These are phyloP conservation scores for Umimayanthus kanabou DNA, from an alignment of 92 coral and sea anemone genomes.

Conservation along the genomic window DNA sequence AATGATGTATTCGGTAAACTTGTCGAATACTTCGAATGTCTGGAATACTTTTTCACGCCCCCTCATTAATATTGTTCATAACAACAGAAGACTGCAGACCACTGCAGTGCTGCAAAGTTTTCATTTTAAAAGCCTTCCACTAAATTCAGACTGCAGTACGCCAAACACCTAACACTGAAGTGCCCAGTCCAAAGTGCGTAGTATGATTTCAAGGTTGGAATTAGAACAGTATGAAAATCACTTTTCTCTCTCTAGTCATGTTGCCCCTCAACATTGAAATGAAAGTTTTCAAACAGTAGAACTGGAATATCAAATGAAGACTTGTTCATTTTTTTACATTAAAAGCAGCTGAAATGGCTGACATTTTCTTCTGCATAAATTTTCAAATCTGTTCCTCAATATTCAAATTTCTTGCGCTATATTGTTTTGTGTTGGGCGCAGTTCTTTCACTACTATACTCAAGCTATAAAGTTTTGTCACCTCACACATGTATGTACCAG, in stretches of 20 bases:
- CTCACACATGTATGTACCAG: not conserved
- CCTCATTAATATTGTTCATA: not conserved
- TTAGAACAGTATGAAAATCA: no score
- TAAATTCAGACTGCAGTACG: not conserved
- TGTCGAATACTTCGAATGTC: constrained; percentile 5
- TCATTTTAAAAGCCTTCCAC: not conserved
- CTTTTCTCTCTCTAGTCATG: not conserved
- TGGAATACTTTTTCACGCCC: constrained; percentile 19
- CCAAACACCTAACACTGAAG: not conserved
- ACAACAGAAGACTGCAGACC: not conserved
- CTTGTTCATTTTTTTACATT: not conserved
- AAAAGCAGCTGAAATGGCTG: not conserved
- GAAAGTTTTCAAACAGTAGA: not conserved
- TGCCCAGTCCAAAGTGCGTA: no score
- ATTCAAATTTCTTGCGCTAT: not conserved
- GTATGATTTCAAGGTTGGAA: not conserved
- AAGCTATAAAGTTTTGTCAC: not conserved
- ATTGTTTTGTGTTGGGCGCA: not conserved
- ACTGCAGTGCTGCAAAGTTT: not conserved
- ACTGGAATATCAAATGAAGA: not conserved
- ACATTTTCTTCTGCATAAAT: not conserved
- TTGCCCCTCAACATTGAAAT: not conserved
- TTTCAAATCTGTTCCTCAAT: not conserved
- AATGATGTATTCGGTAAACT: not conserved
- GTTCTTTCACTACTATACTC: no score